Evolutionary conservation across 2,888 invertebrate genomes (phyloP).

Genomic region (Trileptium ribeirensis): DNA sequence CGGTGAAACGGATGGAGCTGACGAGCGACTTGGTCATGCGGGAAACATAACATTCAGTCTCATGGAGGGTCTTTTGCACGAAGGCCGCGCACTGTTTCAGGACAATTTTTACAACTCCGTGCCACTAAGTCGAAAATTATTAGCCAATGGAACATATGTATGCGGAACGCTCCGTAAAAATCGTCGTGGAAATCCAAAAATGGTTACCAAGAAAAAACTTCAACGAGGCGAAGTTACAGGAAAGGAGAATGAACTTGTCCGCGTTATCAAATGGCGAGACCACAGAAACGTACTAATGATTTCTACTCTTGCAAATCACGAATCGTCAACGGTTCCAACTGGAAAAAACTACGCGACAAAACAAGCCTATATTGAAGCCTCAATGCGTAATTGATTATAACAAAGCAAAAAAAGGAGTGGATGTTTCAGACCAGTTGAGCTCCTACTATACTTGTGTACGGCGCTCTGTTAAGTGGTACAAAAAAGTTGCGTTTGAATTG

Average conservation of each 20-base stretch:
- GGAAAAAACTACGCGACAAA: too few relatives aligned
- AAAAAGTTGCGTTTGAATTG: conserved; percentile 47
- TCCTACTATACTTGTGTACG: conserved; percentile 41
- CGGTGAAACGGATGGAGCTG: background rate
- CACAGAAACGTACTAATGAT: conserved; percentile 45
- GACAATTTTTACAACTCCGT: conserved; percentile 2
- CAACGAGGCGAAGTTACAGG: conserved; percentile 41
- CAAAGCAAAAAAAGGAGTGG: conserved; percentile 46
- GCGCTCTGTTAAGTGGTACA: conserved; percentile 50
- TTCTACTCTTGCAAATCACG: conserved; percentile 46
- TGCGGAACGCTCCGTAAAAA: conserved; percentile 42
- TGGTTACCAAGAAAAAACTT: conserved; percentile 45
- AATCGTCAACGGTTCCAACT: conserved; percentile 1
- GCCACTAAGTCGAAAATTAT: background rate
- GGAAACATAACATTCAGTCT: background rate
- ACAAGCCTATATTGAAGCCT: too few relatives aligned
- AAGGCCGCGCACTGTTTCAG: background rate
- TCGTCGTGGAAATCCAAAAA: conserved; percentile 44
- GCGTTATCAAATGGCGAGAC: conserved; percentile 45
- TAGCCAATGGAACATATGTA: conserved; percentile 38
- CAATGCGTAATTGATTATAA: conserved; percentile 45
- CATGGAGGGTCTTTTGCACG: background rate
- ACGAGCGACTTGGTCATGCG: background rate
- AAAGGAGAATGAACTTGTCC: conserved; percentile 41
- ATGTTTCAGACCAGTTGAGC: conserved; percentile 48